Evolutionary conservation across 2,797 vertebrate species (phyloP).

Genomic region (Spondyliosoma cantharus): DNA sequence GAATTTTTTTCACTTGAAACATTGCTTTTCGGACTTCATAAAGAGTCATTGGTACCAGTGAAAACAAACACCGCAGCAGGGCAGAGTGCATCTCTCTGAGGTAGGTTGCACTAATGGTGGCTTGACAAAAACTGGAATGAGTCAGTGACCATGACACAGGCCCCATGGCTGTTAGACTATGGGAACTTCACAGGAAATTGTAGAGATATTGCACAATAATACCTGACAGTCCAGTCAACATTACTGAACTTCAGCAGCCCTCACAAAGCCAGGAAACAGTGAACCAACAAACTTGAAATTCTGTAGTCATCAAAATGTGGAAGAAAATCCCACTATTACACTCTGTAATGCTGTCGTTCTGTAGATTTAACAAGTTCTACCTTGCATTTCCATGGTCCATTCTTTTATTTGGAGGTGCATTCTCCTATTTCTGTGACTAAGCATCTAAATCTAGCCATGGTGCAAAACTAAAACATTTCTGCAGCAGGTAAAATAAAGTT

Average conservation of each 20-base stretch:
- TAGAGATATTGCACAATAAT: too few relatives aligned
- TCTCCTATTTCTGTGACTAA: background rate
- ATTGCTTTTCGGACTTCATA: conserved; percentile 29
- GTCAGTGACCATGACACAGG: conserved; percentile 44
- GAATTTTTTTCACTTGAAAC: conserved; percentile 20
- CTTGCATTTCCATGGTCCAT: conserved; percentile 5
- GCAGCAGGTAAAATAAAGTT: conserved; percentile 12
- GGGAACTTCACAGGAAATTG: too few relatives aligned
- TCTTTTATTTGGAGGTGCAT: conserved; percentile 7
- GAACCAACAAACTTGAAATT: conserved; percentile 19
- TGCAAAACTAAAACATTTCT: conserved; percentile 6
- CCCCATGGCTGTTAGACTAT: conserved; percentile 18
- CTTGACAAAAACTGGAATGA: conserved; percentile 51
- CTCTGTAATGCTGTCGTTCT: background rate
- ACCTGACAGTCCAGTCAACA: conserved; percentile 51
- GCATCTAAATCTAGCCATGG: conserved; percentile 22
- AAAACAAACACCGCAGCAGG: conserved; percentile 22
- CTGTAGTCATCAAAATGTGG: conserved; percentile 11
- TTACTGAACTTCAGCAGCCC: conserved; percentile 41
- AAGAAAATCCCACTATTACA: background rate
- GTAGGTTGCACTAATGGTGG: conserved; percentile 15
- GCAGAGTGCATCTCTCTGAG: conserved; percentile 14
- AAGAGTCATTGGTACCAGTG: conserved; percentile 30
- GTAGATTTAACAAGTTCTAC: background rate
- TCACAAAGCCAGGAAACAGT: conserved; percentile 14